Evolutionary conservation across 2,797 vertebrate species (phyloP).

Genomic region (Stomatorhinus walkeri): DNA sequence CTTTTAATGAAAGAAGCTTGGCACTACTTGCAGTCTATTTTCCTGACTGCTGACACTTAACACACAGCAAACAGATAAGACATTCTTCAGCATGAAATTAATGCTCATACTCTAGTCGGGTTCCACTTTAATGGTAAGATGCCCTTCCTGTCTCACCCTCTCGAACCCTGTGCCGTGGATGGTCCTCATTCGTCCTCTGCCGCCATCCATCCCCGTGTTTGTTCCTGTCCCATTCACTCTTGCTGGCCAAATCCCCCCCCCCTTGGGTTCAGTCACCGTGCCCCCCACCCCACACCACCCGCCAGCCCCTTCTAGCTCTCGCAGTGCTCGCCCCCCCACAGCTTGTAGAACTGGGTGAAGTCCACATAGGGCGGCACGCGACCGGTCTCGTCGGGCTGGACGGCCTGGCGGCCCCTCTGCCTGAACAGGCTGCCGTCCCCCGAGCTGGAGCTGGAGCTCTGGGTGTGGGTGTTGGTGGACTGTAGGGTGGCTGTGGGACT

Average conservation of each 20-base stretch:
- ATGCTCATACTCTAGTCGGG: not conserved
- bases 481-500: slow-evolving; percentile 91
- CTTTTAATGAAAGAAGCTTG: not conserved
- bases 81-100: not conserved
- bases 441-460: slow-evolving; percentile 96
- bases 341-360: slow-evolving; percentile 87
- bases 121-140: not conserved
- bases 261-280: slow-evolving; percentile 39
- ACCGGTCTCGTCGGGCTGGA: slow-evolving; percentile 88
- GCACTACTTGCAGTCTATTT: slow-evolving; percentile 10
- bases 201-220: not conserved
- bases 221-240: not conserved
- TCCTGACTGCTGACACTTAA: not conserved
- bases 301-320: slow-evolving; percentile 55
- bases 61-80: slow-evolving; percentile 7
- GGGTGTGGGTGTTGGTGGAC: slow-evolving; percentile 91
- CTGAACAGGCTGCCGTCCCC: slow-evolving; percentile 83
- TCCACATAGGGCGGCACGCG: slow-evolving; percentile 91
- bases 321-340: slow-evolving; percentile 85
- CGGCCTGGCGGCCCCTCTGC: slow-evolving; percentile 75
- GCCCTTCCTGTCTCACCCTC: not conserved
- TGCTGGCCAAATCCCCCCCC: not conserved
- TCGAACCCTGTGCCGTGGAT: not conserved
- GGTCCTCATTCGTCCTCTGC: not conserved
- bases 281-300: slow-evolving; percentile 23